phyloP scores from a whole-genome alignment of 1,140 invertebrate species.

The Choristoneura fumiferana region DNA sequence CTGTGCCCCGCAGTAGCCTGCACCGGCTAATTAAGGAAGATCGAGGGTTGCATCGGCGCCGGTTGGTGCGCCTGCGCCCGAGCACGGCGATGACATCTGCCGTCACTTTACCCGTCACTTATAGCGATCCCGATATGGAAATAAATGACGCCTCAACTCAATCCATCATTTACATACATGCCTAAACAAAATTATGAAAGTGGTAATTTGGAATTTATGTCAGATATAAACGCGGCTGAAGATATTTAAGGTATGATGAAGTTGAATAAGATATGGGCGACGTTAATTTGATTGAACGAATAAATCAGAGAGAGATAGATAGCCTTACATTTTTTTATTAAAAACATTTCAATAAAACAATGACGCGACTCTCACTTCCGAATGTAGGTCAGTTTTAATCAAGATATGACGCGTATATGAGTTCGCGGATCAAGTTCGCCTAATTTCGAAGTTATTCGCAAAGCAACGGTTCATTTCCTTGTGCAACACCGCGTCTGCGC shows the following conservation, averaged over 20 bases:
- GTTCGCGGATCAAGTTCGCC: neutral
- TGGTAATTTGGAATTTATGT: too few relatives aligned
- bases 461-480: constrained; percentile 14
- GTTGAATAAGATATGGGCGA: too few relatives aligned
- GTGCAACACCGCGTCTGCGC: neutral
- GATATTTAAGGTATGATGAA: too few relatives aligned
- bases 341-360: neutral
- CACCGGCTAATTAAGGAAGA: neutral
- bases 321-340: too few relatives aligned
- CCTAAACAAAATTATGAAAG: too few relatives aligned
- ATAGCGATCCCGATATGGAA: neutral
- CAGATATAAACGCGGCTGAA: too few relatives aligned
- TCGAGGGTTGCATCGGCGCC: constrained; percentile 4
- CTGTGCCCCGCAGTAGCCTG: neutral
- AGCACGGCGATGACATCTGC: constrained; percentile 20
- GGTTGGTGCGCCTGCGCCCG: neutral
- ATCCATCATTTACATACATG: neutral
- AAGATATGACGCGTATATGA: constrained; percentile 9
- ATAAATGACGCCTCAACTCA: constrained; percentile 5
- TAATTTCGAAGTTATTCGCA: constrained; percentile 3
- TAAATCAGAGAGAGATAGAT: too few relatives aligned
- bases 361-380: constrained; percentile 7
- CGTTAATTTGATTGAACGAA: too few relatives aligned
- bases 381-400: constrained; percentile 13
- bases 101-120: constrained; percentile 12